These are phyloP conservation scores for Anagyrus pseudococci DNA, from an alignment of 2,888 invertebrate species.

Conservation along the genomic window DNA sequence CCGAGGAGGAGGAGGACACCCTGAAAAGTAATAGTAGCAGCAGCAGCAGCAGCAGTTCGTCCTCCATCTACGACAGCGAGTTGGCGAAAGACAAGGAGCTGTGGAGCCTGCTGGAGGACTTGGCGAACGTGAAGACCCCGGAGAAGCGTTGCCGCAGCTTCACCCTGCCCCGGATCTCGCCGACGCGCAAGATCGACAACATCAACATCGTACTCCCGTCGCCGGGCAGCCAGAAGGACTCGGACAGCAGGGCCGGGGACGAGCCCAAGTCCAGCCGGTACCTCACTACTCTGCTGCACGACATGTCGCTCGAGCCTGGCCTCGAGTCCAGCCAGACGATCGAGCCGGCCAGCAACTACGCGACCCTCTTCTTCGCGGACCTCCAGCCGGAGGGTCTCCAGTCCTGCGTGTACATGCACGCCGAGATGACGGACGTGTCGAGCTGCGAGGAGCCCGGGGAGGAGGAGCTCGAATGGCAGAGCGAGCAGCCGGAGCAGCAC, in stretches of 20 bases:
- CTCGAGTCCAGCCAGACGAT: no score
- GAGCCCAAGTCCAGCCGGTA: no score
- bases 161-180: constrained; percentile 49
- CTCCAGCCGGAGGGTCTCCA: constrained; percentile 12
- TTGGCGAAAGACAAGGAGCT: constrained; percentile 5
- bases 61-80: background rate
- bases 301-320: no score
- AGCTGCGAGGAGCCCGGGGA: constrained; percentile 7
- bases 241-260: background rate
- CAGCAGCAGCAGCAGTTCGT: no score
- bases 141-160: constrained; percentile 29
- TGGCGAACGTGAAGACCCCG: background rate
- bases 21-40: no score
- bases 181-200: constrained; percentile 49
- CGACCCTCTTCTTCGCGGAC: constrained; percentile 23
- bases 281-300: no score
- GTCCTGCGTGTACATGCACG: constrained; percentile 1
- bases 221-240: background rate
- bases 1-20: background rate
- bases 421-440: constrained; percentile 4
- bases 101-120: background rate
- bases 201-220: constrained; percentile 44
- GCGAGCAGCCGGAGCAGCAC: background rate
- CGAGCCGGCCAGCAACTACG: constrained; percentile 1
- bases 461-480: background rate